These are phyloP conservation scores for Micromys minutus DNA, from an alignment of 2,113 vertebrate species.

Conservation along the genomic window DNA sequence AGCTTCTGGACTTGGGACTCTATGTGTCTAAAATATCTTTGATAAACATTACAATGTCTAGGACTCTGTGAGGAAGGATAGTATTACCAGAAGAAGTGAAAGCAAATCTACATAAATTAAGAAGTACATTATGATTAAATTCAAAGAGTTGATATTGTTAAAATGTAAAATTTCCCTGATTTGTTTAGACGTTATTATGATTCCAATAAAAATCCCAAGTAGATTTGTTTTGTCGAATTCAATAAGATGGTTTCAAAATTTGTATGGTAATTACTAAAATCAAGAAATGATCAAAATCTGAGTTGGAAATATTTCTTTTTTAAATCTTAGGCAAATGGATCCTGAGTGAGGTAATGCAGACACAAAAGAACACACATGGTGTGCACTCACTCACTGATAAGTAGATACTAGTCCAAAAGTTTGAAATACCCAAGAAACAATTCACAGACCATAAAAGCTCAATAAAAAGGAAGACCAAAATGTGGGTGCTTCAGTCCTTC, in stretches of 20 bases:
- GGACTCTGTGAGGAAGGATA: neutral
- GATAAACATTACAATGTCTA: neutral
- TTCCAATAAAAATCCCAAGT: neutral
- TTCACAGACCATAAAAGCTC: too few relatives aligned
- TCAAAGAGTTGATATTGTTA: neutral
- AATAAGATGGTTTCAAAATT: neutral
- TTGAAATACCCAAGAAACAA: too few relatives aligned
- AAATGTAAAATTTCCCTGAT: neutral
- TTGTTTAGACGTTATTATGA: neutral
- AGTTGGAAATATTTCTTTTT: neutral
- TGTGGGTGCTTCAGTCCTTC: too few relatives aligned
- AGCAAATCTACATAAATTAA: neutral
- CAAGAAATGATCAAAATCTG: neutral
- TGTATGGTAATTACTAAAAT: neutral
- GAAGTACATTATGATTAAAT: neutral
- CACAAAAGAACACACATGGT: too few relatives aligned
- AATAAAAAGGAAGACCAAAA: too few relatives aligned
- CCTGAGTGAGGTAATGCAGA: too few relatives aligned
- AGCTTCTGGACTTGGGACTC: neutral
- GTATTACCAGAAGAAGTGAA: neutral
- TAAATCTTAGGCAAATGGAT: too few relatives aligned
- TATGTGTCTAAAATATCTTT: neutral
- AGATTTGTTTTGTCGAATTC: neutral
- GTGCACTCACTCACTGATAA: too few relatives aligned
- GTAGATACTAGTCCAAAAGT: too few relatives aligned